Base-by-base conservation (phyloP, 2,797 vertebrate genomes). In the Sphenodon punctatus region DNA sequence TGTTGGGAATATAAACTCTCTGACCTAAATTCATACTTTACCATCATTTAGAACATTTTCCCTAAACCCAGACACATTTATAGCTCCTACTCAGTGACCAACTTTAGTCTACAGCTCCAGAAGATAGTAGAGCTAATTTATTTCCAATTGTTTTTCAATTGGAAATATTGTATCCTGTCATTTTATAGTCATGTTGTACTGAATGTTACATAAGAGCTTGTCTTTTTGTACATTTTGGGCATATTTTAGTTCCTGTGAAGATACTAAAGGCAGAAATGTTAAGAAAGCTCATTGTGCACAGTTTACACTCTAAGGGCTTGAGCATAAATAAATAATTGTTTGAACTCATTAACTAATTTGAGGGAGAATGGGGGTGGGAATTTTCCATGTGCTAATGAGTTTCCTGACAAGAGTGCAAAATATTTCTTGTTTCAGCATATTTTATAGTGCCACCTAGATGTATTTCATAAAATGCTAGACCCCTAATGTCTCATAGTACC, bases 31-130 rank as follows among this genome's bases (percentile, higher is more conserved):
- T 56, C 25, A 56, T n/a, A n/a, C 51, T 80, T 68, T 88, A 78
- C 70, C 84, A 66, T 63, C 30, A 58, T 68, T 66, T n/a, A 51
- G 73, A 85, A 85, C 49, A 79, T 75, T 90, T 72, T 75, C 81
- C 39, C 78, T 75, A 73, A 82, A 77, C 64, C 58, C 51, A 86
- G 20, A 78, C 17, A 70, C 72, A n/a, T 59, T 49, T 75, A 3
- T 38, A 64, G 77, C 51, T 85, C 78, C 91, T 87, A 45, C 75
- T 85, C 53, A 48, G 42, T 64, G 36, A 48, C 67, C 34, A 59
- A 65, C 8, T 34, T 32, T 59, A n/a, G 34, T 46, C 22, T 58
- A 19, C 27, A 67, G 78, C 81, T 27, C 70, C 34, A 43, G 67
- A 42, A 20, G 42, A 39, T 3, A 51, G 66, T 8, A 43, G 49